Evolutionary conservation across 2,888 invertebrate species (phyloP).

Genomic region (Platynereis dumerilii): DNA sequence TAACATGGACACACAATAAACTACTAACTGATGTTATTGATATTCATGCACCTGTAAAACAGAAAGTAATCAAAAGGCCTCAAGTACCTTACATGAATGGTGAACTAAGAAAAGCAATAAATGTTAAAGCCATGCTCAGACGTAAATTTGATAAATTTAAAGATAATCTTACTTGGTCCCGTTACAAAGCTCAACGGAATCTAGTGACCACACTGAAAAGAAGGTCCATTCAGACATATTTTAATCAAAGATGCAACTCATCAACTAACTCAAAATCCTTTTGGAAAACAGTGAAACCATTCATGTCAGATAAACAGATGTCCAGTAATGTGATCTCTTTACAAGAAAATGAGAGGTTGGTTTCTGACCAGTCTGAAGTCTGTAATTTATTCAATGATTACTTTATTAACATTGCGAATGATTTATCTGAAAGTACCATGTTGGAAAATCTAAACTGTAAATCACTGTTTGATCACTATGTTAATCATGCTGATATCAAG

Average conservation of each 20-base stretch:
- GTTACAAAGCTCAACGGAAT: neutral
- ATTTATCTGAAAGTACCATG: too few relatives aligned
- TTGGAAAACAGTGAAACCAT: too few relatives aligned
- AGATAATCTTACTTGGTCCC: neutral
- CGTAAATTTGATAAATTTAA: neutral
- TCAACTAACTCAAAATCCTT: neutral
- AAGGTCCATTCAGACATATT: neutral
- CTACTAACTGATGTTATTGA: neutral
- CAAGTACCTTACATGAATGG: slow-evolving; percentile 7
- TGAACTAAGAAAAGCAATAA: neutral
- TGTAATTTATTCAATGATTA: too few relatives aligned
- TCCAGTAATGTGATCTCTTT: too few relatives aligned
- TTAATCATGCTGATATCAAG: too few relatives aligned
- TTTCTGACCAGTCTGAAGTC: too few relatives aligned
- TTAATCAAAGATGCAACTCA: neutral
- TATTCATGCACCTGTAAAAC: neutral
- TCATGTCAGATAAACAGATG: too few relatives aligned
- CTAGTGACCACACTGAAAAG: neutral
- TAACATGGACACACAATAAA: neutral
- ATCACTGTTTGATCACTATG: too few relatives aligned
- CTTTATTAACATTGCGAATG: too few relatives aligned
- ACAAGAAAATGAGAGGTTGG: too few relatives aligned
- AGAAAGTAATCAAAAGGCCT: neutral
- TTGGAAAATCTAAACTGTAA: too few relatives aligned
- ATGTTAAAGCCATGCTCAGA: slow-evolving; percentile 4